phyloP scores from a whole-genome alignment of 2,797 vertebrate genomes.

The Miichthys miiuy region DNA sequence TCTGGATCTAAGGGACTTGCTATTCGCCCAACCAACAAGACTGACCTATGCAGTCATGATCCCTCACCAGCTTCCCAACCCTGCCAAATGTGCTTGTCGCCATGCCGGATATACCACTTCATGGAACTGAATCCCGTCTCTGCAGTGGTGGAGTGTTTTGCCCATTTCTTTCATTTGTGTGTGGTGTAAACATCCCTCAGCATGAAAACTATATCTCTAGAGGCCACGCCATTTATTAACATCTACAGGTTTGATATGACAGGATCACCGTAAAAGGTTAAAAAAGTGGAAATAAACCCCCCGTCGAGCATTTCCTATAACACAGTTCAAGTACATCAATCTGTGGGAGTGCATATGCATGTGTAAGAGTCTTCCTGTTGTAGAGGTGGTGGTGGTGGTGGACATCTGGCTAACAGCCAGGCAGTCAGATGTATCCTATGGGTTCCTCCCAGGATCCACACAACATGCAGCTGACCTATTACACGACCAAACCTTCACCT shows the following conservation, averaged over 20 bases:
- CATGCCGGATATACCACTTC: not conserved
- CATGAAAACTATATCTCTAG: not conserved
- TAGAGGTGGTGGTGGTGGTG: conserved; percentile 25
- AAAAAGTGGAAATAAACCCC: conserved; percentile 20
- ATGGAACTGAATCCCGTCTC: not conserved
- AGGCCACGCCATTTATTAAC: not conserved
- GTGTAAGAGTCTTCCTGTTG: conserved; percentile 60
- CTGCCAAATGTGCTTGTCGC: not conserved
- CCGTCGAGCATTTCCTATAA: conserved; percentile 32
- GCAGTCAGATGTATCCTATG: conserved; percentile 77
- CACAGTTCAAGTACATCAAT: conserved; percentile 32
- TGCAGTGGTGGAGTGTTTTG: conserved; percentile 20
- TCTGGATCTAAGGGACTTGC: no score
- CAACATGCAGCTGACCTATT: conserved; percentile 11
- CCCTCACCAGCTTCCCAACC: not conserved
- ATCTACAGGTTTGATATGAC: not conserved
- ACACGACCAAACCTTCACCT: conserved; percentile 47
- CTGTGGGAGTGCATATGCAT: not conserved
- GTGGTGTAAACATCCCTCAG: conserved; percentile 28
- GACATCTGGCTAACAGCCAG: conserved; percentile 14
- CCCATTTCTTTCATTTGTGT: conserved; percentile 29
- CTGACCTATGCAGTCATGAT: not conserved
- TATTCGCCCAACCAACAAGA: not conserved
- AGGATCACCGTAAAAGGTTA: conserved; percentile 31
- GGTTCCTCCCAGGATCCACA: conserved; percentile 57